Conservation (phyloP, 1,140 invertebrate genomes). For the Linepithema humile region DNA sequence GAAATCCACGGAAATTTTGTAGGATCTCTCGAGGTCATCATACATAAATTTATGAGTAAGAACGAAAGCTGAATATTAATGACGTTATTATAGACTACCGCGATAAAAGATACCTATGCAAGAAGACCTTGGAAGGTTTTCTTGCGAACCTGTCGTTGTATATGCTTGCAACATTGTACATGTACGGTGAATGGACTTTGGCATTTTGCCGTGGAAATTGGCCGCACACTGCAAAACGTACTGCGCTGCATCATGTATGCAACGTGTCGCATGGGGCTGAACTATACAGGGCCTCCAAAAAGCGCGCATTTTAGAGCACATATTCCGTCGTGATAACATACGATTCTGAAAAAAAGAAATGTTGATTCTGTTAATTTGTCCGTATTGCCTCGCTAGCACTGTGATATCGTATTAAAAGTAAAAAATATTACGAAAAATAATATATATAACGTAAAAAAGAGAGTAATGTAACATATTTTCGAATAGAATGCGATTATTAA, state of each 20-base stretch:
- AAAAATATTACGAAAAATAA: neutral
- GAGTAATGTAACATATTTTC: too few relatives aligned
- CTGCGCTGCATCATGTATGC: slow-evolving; percentile 42
- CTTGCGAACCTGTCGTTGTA: neutral
- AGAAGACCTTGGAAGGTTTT: neutral
- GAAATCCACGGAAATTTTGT: slow-evolving; percentile 1
- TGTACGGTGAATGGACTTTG: slow-evolving; percentile 35
- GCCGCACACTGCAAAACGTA: slow-evolving; percentile 38
- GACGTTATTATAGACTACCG: neutral
- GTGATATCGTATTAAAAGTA: neutral
- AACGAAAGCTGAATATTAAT: neutral
- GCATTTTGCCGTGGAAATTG: slow-evolving; percentile 62
- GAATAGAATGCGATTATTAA: too few relatives aligned
- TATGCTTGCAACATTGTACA: neutral
- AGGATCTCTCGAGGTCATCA: neutral
- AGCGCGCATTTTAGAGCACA: neutral
- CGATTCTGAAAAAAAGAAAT: neutral
- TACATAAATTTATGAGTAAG: slow-evolving; percentile 6
- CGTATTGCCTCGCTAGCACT: neutral
- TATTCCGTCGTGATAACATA: neutral
- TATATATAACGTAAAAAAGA: too few relatives aligned
- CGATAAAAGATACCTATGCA: too few relatives aligned
- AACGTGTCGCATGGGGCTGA: slow-evolving; percentile 45
- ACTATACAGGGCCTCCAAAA: neutral
- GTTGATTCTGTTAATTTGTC: neutral